Percentiles rank a stretch among this genome's conserved stretches.
Conservation (phyloP, 2,797 vertebrate genomes). For the Tachyglossus aculeatus region DNA sequence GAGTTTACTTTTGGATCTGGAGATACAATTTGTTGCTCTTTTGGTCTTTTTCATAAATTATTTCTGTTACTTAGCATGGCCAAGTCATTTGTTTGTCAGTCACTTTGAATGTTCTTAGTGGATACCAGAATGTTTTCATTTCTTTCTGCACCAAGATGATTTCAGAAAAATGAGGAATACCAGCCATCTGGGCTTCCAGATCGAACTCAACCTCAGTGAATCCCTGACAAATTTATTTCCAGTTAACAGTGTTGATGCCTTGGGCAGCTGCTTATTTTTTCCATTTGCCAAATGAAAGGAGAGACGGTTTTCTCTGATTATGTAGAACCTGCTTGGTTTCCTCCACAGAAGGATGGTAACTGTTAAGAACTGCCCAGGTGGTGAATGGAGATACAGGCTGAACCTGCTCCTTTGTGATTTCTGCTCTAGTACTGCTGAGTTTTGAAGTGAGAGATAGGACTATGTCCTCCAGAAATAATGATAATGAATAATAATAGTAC, state of each 20-base stretch:
- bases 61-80: neutral
- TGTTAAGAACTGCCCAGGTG: slow-evolving; percentile 23
- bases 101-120: neutral
- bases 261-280: slow-evolving; percentile 8
- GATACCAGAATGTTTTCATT: neutral
- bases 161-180: neutral
- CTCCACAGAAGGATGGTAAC: slow-evolving; percentile 42
- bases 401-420: slow-evolving; percentile 22
- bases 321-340: slow-evolving; percentile 37
- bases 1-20: no score
- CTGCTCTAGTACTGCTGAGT: neutral
- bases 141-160: neutral
- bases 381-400: no score
- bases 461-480: no score
- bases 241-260: neutral
- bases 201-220: neutral
- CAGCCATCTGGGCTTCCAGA: neutral
- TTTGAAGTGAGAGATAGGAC: no score
- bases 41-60: neutral
- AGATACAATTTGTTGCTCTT: no score
- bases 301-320: slow-evolving; percentile 14
- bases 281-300: slow-evolving; percentile 15
- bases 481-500: no score
- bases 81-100: neutral
- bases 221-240: neutral